phyloP scores from a whole-genome alignment of 2,888 invertebrate genomes.

The Congeria kusceri region DNA sequence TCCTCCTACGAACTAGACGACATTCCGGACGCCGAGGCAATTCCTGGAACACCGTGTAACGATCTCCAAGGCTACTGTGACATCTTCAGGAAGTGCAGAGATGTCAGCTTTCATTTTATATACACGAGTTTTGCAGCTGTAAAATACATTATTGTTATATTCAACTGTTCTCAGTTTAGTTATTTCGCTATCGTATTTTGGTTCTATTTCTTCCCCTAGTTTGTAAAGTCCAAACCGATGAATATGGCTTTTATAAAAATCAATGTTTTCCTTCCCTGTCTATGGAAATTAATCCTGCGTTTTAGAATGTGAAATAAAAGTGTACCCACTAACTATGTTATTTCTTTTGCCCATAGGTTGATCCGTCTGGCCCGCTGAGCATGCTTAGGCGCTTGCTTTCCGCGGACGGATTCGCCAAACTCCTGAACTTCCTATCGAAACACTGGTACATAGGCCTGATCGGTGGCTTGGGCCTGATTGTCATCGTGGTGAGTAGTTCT shows the following conservation, averaged over 20 bases:
- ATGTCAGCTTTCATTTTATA: constrained; percentile 88
- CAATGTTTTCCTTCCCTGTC: no score
- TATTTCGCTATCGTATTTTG: no score
- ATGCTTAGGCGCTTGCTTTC: constrained; percentile 97
- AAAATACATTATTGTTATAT: no score
- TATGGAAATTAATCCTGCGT: no score
- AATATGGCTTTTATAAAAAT: not conserved
- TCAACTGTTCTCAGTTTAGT: no score
- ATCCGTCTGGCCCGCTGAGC: constrained; percentile 98
- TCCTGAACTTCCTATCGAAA: constrained; percentile 95
- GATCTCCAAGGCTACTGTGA: constrained; percentile 99
- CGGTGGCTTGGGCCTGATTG: constrained; percentile 90
- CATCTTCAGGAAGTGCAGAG: constrained; percentile 98
- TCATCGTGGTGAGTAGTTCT: constrained; percentile 91
- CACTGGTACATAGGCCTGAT: constrained; percentile 96
- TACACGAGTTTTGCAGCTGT: no score
- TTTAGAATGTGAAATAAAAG: no score
- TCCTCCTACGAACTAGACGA: constrained; percentile 90
- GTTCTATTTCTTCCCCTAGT: no score
- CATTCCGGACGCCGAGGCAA: constrained; percentile 96
- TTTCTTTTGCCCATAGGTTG: constrained; percentile 89
- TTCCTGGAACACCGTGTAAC: constrained; percentile 98
- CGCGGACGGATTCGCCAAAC: constrained; percentile 92
- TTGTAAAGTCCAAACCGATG: no score
- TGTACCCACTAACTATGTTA: no score